phyloP scores from a whole-genome alignment of 1,140 invertebrate genomes.

The Andrena cerasifolii region DNA sequence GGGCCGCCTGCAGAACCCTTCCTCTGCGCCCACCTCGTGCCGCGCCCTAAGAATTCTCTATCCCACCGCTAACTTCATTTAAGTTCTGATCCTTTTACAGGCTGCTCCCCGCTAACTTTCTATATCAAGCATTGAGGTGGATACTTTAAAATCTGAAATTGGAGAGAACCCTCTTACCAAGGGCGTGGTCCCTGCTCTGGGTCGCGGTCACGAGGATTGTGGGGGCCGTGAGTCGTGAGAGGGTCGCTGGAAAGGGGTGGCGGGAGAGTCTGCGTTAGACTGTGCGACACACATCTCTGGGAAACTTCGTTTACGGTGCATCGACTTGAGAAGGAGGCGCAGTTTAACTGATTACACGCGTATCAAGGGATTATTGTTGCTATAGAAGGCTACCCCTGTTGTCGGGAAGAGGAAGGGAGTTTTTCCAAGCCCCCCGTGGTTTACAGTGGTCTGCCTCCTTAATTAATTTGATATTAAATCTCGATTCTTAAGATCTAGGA shows the following conservation, averaged over 20 bases:
- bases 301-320: no score
- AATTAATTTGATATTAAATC: no score
- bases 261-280: no score
- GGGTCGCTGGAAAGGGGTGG: background rate
- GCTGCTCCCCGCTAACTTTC: conserved; percentile 67
- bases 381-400: no score
- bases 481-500: no score
- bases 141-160: conserved; percentile 55
- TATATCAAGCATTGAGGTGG: conserved; percentile 68
- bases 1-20: background rate
- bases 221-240: background rate
- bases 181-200: conserved; percentile 28
- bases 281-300: no score
- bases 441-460: no score
- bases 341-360: no score
- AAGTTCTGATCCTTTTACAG: conserved; percentile 73
- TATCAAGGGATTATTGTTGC: no score
- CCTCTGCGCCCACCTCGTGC: background rate
- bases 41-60: conserved; percentile 53
- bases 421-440: no score
- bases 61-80: conserved; percentile 71
- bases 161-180: conserved; percentile 10
- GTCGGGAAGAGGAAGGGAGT: no score
- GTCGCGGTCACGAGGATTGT: background rate
- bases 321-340: no score